Percentiles rank a stretch among this genome's conserved stretches.
Conservation (phyloP, 2,113 vertebrate genomes). For the Pionites leucogaster region DNA sequence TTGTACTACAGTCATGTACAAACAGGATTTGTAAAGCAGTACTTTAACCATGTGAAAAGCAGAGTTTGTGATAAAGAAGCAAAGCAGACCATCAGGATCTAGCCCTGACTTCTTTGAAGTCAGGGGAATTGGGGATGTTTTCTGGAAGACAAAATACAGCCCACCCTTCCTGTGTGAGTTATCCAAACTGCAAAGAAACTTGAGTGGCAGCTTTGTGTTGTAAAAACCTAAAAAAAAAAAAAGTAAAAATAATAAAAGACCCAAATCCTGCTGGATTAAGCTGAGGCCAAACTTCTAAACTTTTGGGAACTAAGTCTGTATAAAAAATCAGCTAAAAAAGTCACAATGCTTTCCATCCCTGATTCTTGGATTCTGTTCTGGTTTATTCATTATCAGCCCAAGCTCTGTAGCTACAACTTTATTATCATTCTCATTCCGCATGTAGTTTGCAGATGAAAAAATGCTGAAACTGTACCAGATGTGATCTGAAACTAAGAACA, state of each 20-base stretch:
- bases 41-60: background rate
- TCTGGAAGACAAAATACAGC: constrained; percentile 36
- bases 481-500: constrained; percentile 33
- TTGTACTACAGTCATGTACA: background rate
- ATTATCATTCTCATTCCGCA: constrained; percentile 34
- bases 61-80: background rate
- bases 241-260: constrained; percentile 57
- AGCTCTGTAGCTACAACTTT: constrained; percentile 35
- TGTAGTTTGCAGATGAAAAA: constrained; percentile 32
- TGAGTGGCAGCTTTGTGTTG: constrained; percentile 28
- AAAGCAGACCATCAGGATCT: background rate
- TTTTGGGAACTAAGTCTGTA: constrained; percentile 15
- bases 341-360: constrained; percentile 34
- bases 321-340: constrained; percentile 38
- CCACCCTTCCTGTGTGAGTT: constrained; percentile 25
- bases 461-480: constrained; percentile 51
- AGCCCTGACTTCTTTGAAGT: background rate
- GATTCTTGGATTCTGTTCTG: constrained; percentile 34
- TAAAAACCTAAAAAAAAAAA: background rate
- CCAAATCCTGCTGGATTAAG: constrained; percentile 59
- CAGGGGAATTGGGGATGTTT: background rate
- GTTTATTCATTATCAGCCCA: constrained; percentile 57
- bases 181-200: background rate
- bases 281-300: constrained; percentile 30
- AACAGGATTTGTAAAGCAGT: background rate